Evolutionary conservation across 1,140 invertebrate genomes (phyloP), one percentile per base, ranked within the genome.

Genomic region (Calycopis cecrops): DNA sequence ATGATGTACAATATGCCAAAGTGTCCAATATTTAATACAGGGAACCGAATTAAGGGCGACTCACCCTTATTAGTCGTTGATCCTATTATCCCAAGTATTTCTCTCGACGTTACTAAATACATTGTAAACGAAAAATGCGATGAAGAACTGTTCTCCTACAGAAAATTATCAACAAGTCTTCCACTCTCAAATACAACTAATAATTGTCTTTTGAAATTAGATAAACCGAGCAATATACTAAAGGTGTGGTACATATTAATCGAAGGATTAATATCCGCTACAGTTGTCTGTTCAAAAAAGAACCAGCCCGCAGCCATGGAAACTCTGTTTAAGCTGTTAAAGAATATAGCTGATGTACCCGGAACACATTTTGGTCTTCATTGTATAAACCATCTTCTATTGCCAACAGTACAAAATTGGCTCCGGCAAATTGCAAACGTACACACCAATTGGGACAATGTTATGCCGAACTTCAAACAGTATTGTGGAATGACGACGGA

Each of bases 1-100:
- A 95, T 95, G 65, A 98, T 98, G 95, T 97, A 96, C 80, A 93
- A 93, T 69, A 98, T 98, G 96, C 96, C 96, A 12, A 95, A 95
- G 61, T 97, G 96, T 80, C 97, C 96, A 0, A 94, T 95, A 48
- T 98, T 98, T 73, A 95, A 97, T 78, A 93, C 96, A 9, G 94
- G 95, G 0, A 94, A 97, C 67, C 92, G 94, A 74, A 95, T 97
- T 58, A 95, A 95, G 72, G 90, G 94, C 0, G 93, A 94, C 47
- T 92, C 92, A 14, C 91, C 92, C 3, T 91, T 94, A 9, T 92
- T 94, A 59, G 91, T 94, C 57, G 95, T 97, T 0, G 95, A 97
- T 83, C 92, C 94, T 1, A 90, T 93, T n/a, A 94, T 97, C 65
- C 94, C 94, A n/a, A 94, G 94, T 56, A 60, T 63, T 7, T 82